phyloP scores from a whole-genome alignment of 2,797 vertebrate genomes.

The Erethizon dorsatum region DNA sequence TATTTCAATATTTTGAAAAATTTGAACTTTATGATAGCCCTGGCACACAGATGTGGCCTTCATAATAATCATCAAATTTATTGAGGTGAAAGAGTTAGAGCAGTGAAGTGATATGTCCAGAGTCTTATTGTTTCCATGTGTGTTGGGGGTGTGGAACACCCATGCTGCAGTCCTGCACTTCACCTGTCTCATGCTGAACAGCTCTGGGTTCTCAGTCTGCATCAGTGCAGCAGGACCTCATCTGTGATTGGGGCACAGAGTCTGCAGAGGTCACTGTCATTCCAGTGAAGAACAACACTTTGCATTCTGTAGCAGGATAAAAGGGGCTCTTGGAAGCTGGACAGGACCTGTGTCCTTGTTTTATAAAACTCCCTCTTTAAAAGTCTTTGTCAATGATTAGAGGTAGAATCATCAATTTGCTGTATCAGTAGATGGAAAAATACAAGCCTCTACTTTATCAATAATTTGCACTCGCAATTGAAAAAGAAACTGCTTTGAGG shows the following conservation, averaged over 20 bases:
- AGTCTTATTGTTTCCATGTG: not conserved
- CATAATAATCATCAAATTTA: not conserved
- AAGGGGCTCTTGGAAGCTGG: not conserved
- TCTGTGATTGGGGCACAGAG: too few species aligned
- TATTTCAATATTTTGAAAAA: not conserved
- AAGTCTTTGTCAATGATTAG: not conserved
- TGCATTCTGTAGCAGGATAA: not conserved
- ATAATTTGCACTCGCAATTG: not conserved
- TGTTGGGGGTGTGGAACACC: fast-evolving
- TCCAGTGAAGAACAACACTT: not conserved
- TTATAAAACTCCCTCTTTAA: not conserved
- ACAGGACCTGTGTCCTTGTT: not conserved
- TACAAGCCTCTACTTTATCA: not conserved
- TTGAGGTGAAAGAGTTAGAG: not conserved
- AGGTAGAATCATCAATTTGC: not conserved
- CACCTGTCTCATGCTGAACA: not conserved
- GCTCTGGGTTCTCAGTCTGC: not conserved
- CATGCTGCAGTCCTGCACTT: too few species aligned
- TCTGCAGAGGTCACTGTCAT: not conserved
- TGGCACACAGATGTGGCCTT: not conserved
- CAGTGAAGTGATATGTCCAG: not conserved
- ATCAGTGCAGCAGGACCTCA: not conserved
- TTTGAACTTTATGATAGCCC: not conserved
- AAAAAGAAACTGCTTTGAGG: too few species aligned
- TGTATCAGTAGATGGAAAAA: not conserved